Evolutionary conservation across 2,797 vertebrate genomes (phyloP).

Genomic region (Otolemur crassicaudatus): DNA sequence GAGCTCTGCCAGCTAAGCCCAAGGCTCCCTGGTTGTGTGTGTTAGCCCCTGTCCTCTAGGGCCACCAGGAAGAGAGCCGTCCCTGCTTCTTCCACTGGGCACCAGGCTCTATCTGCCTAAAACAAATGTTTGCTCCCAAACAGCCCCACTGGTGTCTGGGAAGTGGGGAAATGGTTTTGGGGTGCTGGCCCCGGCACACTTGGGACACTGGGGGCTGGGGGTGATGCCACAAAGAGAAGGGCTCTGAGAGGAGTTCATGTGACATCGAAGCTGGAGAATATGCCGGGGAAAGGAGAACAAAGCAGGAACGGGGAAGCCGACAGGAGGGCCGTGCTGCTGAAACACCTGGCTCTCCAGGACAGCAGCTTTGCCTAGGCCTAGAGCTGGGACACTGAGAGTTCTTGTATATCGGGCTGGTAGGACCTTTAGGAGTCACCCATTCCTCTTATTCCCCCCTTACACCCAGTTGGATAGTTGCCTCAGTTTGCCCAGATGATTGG

Average conservation of each 20-base stretch:
- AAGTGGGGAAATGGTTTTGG: background rate
- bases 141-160: background rate
- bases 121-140: background rate
- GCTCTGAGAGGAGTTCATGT: background rate
- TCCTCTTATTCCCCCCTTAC: background rate
- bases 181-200: no score
- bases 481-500: background rate
- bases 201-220: background rate
- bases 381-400: background rate
- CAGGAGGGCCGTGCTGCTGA: background rate
- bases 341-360: background rate
- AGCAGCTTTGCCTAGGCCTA: background rate
- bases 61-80: background rate
- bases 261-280: background rate
- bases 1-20: slow-evolving; percentile 34
- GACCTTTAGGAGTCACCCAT: background rate
- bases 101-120: background rate
- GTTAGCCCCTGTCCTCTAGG: slow-evolving; percentile 29
- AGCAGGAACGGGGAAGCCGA: background rate
- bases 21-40: slow-evolving; percentile 61
- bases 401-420: background rate
- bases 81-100: no score
- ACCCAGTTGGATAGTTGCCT: background rate
- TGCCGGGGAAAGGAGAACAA: background rate
- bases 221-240: background rate